Base-by-base conservation (phyloP, 1,140 invertebrate genomes). In the Rhynchophorus ferrugineus region DNA sequence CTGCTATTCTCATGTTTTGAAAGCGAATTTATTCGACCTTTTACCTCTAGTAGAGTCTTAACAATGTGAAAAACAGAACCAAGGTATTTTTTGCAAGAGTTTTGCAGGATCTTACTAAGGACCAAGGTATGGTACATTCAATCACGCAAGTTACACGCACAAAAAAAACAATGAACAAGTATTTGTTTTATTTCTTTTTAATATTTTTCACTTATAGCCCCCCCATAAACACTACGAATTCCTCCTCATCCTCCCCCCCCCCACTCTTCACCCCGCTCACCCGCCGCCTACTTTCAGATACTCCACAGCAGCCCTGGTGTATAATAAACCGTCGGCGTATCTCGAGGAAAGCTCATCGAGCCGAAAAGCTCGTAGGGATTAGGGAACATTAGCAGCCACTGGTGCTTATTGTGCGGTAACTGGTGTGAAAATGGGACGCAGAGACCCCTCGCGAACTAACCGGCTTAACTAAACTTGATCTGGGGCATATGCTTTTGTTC, bases 321-420 rank as follows among this genome's bases (percentile, higher is more conserved):
- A n/a, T n/a, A n/a, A n/a, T n/a, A n/a, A n/a, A n/a, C 24, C 24
- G 24, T 29, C 24, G 24, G 11, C 11, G 5, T 11, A 29, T 29
- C 24, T 6, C 24, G 5, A 11, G 24, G 24, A 29, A 29, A 29
- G 24, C 24, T 11, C 24, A 29, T 29, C 24, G 24, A 29, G 11
- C 5, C 56, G 56, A 41, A 42, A 57, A 46, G 29, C 42, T 47
- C 45, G 45, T 46, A 36, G 56, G 56, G 54, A 53, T 57, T 53
- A 45, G 50, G 56, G 49, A 42, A 60, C 52, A 60, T 60, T 60
- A 60, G 56, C 52, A 54, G 55, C 58, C 50, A 57, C 58, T 38
- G 48, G n/a, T 13, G 58, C 55, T 45, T 57, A 60, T 60, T 60
- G 58, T 57, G 39, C 57, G 58, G 58, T 60, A 57, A 60, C 58